A percentile compares a stretch with the other conserved stretches of the same genome.
These are phyloP conservation scores for Neosilurus mollespiculum DNA, from an alignment of 2,797 vertebrate genomes.

Conservation along the genomic window DNA sequence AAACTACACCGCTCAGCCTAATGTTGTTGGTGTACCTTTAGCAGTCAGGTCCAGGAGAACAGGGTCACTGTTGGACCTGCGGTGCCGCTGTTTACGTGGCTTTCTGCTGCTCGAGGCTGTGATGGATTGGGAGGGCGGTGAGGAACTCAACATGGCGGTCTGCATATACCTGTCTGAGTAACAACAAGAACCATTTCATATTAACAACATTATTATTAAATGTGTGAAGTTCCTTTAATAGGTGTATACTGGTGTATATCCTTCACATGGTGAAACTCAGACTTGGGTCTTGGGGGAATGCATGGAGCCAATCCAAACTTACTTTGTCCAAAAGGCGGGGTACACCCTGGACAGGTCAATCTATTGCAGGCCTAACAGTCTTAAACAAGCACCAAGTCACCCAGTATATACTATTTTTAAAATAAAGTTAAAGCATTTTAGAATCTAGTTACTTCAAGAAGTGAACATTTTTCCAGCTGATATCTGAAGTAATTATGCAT, in stretches of 20 bases:
- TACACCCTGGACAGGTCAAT: too few species aligned
- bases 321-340: too few species aligned
- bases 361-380: too few species aligned
- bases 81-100: conserved; percentile 43
- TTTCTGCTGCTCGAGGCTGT: conserved; percentile 26
- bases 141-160: conserved; percentile 53
- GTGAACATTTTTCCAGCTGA: background rate
- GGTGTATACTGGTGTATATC: too few species aligned
- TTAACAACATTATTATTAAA: background rate
- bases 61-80: conserved; percentile 73
- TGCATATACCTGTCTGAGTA: conserved; percentile 50
- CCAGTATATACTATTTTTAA: too few species aligned
- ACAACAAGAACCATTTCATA: background rate
- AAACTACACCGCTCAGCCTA: background rate
- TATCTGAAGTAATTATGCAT: background rate
- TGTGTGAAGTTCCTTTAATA: too few species aligned
- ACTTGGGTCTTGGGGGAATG: too few species aligned
- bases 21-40: conserved; percentile 66
- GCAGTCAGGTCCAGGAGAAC: conserved; percentile 60
- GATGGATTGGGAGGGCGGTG: conserved; percentile 53
- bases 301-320: too few species aligned
- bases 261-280: too few species aligned
- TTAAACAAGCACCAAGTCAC: too few species aligned
- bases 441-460: background rate
- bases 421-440: background rate